These are phyloP conservation scores for Sphinx pinastri DNA, from an alignment of 2,888 invertebrate species.

Conservation along the genomic window DNA sequence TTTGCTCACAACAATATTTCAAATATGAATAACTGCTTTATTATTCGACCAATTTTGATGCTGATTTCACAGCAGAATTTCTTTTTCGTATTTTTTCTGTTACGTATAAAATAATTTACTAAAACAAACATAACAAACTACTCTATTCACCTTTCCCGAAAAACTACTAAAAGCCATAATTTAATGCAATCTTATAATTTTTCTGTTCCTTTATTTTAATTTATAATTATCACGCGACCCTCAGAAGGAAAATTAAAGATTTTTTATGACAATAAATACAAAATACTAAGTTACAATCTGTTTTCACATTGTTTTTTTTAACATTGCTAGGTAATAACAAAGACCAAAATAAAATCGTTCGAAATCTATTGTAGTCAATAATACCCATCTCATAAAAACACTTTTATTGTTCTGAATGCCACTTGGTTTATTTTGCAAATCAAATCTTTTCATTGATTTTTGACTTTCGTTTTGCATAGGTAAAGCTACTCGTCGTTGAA, in stretches of 20 bases:
- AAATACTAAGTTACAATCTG: neutral
- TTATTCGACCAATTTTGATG: no score
- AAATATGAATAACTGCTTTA: no score
- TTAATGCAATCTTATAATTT: no score
- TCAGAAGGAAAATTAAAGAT: neutral
- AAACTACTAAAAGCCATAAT: no score
- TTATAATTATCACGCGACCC: no score
- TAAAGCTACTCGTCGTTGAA: neutral
- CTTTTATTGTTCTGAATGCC: neutral
- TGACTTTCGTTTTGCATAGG: neutral
- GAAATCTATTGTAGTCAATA: neutral
- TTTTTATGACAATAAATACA: neutral
- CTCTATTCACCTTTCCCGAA: no score
- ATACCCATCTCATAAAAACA: neutral
- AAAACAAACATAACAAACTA: no score
- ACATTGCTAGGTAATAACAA: neutral
- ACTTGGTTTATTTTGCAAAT: conserved; percentile 7
- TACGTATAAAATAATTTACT: no score
- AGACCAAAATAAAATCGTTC: neutral
- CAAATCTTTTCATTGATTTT: neutral
- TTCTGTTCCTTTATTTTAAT: no score
- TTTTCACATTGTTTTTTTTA: neutral
- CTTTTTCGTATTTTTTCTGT: no score
- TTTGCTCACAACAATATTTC: no score
- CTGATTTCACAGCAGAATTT: no score